Evolutionary conservation across 2,888 invertebrate species (phyloP).

Genomic region (Drosophila pseudotalamancana): DNA sequence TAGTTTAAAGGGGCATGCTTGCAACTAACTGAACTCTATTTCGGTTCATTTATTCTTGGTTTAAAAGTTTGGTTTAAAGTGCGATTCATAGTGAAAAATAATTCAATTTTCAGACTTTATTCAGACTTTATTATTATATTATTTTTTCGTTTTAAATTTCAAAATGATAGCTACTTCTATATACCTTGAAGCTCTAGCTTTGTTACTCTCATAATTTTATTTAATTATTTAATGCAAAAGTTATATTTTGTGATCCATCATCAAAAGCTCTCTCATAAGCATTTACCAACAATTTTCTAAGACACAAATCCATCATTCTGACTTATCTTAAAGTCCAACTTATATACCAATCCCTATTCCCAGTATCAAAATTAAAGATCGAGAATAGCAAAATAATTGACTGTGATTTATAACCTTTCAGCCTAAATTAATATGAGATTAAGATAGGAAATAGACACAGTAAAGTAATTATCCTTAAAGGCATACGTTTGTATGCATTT

Average conservation of each 20-base stretch:
- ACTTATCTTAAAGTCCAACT: not conserved
- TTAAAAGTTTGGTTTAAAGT: too few relatives aligned
- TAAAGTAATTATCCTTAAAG: not conserved
- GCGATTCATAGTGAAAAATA: not conserved
- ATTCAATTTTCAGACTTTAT: too few relatives aligned
- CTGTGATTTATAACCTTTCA: not conserved
- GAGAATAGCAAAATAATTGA: not conserved
- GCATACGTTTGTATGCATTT: not conserved
- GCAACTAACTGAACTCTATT: not conserved
- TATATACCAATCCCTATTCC: too few relatives aligned
- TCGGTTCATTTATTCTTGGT: too few relatives aligned
- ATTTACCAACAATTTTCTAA: not conserved
- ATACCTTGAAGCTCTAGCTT: too few relatives aligned
- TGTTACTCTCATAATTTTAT: too few relatives aligned
- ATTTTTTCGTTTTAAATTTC: too few relatives aligned
- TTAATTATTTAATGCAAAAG: not conserved
- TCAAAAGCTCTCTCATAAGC: not conserved
- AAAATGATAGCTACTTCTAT: too few relatives aligned
- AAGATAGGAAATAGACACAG: too few relatives aligned
- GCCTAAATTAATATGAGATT: too few relatives aligned
- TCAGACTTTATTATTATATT: too few relatives aligned
- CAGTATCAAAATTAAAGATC: not conserved
- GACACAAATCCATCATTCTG: slow-evolving; percentile 35
- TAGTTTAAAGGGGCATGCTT: too few relatives aligned
- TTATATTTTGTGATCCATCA: not conserved